phyloP scores from a whole-genome alignment of 2,888 invertebrate species.

The Drosophila nr. medialis region DNA sequence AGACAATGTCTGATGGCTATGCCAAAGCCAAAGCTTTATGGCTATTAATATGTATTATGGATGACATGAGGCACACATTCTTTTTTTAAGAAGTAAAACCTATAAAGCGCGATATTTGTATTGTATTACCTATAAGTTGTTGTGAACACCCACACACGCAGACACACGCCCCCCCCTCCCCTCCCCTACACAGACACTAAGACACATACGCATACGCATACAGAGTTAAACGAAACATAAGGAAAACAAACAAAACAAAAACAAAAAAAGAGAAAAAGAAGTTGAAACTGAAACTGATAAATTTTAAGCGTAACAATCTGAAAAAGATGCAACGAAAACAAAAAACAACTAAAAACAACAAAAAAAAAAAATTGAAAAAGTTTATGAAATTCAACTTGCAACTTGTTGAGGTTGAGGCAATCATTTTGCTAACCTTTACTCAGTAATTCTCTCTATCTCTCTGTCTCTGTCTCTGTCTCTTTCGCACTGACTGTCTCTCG shows the following conservation, averaged over 20 bases:
- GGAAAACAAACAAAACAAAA: slow-evolving; percentile 36
- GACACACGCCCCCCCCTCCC: not conserved
- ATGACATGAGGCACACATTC: slow-evolving; percentile 84
- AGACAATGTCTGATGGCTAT: slow-evolving; percentile 56
- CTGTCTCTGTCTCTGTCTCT: slow-evolving; percentile 13
- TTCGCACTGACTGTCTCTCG: slow-evolving; percentile 18
- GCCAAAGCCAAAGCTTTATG: slow-evolving; percentile 52
- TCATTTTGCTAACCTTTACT: slow-evolving; percentile 30
- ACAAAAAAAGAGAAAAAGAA: slow-evolving; percentile 59
- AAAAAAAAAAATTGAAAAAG: slow-evolving; percentile 41
- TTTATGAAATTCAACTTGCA: slow-evolving; percentile 25
- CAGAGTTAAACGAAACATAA: slow-evolving; percentile 43
- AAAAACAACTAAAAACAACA: slow-evolving; percentile 11
- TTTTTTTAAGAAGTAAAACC: slow-evolving; percentile 71
- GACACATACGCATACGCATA: slow-evolving; percentile 24
- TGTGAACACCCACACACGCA: slow-evolving; percentile 55
- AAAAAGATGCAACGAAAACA: slow-evolving; percentile 55
- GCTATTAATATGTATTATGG: slow-evolving; percentile 78
- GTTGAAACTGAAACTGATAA: slow-evolving; percentile 71
- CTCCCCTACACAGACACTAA: slow-evolving; percentile 12
- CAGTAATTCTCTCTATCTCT: slow-evolving; percentile 26
- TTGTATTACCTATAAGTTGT: slow-evolving; percentile 77
- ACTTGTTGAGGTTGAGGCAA: slow-evolving; percentile 31
- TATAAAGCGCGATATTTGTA: slow-evolving; percentile 75
- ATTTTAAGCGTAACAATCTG: slow-evolving; percentile 66